Evolutionary conservation across 1,140 invertebrate species (phyloP), one percentile per base, ranked within the genome.

Genomic region (Augochlora pura): DNA sequence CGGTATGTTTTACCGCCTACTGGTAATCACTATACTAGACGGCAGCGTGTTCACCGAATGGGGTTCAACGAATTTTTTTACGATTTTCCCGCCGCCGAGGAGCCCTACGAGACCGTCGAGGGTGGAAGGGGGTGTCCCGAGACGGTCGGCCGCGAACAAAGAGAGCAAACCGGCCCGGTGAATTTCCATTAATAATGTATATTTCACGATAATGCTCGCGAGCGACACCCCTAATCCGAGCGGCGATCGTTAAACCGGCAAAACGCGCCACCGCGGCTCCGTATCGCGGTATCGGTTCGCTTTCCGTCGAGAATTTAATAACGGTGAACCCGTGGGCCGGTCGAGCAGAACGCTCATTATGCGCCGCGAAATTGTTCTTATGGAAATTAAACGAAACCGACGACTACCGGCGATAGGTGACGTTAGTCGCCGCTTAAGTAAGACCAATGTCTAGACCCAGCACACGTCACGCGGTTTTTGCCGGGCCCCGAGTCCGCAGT

Each of bases 281-380:
- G 81, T 80, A 75, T 67, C 60, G 74, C 57, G 67, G 67, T 80
- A 84, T 84, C 81, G 81, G 62, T 84, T 83, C 81, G 68, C 81
- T 84, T 84, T 84, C 83, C 83, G 80, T 25, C 46, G 32, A 67
- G 81, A 52, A 84, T 80, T 84, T 83, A 84, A 83, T 84, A 83
- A 84, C 81, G 81, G 81, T 84, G 71, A 84, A 62, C 66, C 66
- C 46, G 54, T n/a, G 67, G 62, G 59, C 62, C 39, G 27, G 46
- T 63, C 70, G 81, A 80, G 70, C 71, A 77, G 69, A 74, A 80
- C 77, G 81, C 66, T 83, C 77, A 84, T 84, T 84, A 84, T 80
- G 83, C 67, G 14, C 54, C 81, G 71, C 77, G 71, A 83, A 80
- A 80, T 83, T 75, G 71, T 84, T 84, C 76, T 63, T 66, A 83